Base-by-base conservation (phyloP, 2,888 invertebrate genomes). In the Trissolcus brochymenae region DNA sequence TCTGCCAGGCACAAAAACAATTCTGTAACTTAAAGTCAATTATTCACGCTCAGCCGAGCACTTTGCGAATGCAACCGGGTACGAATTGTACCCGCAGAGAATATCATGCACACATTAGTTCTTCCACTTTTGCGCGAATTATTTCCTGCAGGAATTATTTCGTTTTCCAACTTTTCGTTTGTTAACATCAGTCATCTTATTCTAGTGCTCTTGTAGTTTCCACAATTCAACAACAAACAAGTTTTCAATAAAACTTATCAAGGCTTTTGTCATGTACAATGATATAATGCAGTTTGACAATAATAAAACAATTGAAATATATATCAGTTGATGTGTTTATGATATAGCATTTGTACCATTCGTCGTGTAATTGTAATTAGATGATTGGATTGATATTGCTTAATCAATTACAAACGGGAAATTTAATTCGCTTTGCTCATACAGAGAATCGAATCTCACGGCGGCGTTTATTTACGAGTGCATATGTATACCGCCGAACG, bases 61-160 rank as follows among this genome's bases (percentile, higher is more conserved):
- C 75, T 76, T 76, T 76, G 70, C 75, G 51, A 66, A 74, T 25
- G 74, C 74, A 74, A 75, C 75, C 57, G 67, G 75, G 62, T 65
- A 70, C 75, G 59, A 76, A 70, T 70, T 65, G 65, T 62, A 70
- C 55, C 75, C 75, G 62, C 70, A 60, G 65, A 70, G 75, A 56
- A 67, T 60, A 74, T 67, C 74, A 51, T 62, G 62, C 51, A 55
- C 75, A 49, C 66, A 66, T 76, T 76, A 76, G 68, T 64, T 70
- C 70, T 75, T 70, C 64, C 68, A 75, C 60, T 70, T 70, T 75
- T 70, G 70, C 70, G 70, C 68, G 60, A 55, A 60, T 75, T 75
- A 59, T 71, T 49, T 61, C 66, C 61, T 65, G 50, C 61, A 71
- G 55, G 76, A 71, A 11, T 35, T 35, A 35, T 35, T 25, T 35